These are phyloP conservation scores for Anarhynchus alexandrinus DNA, from an alignment of 2,113 vertebrate genomes.

Conservation along the genomic window DNA sequence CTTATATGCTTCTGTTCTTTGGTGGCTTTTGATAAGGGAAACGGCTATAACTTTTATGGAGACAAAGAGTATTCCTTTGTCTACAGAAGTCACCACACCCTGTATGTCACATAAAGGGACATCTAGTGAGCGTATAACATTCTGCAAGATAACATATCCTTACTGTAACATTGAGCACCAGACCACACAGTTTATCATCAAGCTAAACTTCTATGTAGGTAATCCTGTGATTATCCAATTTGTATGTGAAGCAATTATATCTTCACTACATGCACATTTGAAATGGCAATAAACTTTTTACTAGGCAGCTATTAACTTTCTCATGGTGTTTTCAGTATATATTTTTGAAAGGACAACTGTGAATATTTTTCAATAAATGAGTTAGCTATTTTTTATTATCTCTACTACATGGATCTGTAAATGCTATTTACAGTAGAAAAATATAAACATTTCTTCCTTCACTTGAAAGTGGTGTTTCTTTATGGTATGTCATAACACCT, in stretches of 20 bases:
- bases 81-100: not conserved
- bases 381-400: not conserved
- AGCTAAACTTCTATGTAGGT: not conserved
- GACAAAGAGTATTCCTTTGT: slow-evolving; percentile 12
- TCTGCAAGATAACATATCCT: not conserved
- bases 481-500: not conserved
- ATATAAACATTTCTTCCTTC: not conserved
- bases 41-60: not conserved
- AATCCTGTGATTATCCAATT: not conserved
- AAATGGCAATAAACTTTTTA: not conserved
- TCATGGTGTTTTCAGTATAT: not conserved
- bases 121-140: not conserved
- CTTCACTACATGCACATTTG: not conserved
- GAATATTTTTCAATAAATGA: not conserved
- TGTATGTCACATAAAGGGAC: not conserved
- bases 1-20: not conserved
- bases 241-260: not conserved
- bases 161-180: not conserved
- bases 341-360: not conserved
- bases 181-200: not conserved
- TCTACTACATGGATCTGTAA: not conserved
- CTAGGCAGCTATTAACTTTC: not conserved
- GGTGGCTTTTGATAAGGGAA: not conserved
- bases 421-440: not conserved
- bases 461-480: not conserved